Evolutionary conservation across 2,797 vertebrate genomes (phyloP).

Genomic region (Spinibarbus caldwelli): DNA sequence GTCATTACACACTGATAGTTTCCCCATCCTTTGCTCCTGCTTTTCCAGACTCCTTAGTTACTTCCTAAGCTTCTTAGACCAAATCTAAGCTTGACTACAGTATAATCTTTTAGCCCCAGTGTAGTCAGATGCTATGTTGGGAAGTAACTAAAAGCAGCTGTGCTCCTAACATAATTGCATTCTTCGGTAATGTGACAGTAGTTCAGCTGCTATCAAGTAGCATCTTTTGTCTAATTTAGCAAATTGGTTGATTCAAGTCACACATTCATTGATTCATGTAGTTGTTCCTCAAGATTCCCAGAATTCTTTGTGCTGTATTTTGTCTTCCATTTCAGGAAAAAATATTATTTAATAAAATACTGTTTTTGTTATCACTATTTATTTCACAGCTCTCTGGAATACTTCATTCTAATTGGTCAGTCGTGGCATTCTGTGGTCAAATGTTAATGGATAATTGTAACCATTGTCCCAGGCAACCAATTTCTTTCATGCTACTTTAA

Average conservation of each 20-base stretch:
- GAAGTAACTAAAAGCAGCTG: background rate
- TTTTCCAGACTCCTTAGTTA: background rate
- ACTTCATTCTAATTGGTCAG: background rate
- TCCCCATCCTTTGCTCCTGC: slow-evolving; percentile 24
- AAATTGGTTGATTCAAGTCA: background rate
- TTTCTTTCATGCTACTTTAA: background rate
- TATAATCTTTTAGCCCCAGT: background rate
- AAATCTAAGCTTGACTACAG: background rate
- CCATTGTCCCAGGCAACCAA: background rate
- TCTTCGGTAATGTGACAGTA: background rate
- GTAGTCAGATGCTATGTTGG: background rate
- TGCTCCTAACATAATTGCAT: background rate
- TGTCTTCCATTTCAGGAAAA: background rate
- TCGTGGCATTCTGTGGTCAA: background rate
- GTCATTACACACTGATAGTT: slow-evolving; percentile 18
- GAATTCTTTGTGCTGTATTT: background rate
- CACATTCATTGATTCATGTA: background rate
- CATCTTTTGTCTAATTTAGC: background rate
- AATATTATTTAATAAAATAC: background rate
- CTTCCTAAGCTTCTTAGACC: background rate
- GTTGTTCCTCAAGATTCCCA: background rate
- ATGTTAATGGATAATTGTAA: background rate
- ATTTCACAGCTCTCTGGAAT: background rate
- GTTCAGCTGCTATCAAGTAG: background rate
- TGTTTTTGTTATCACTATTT: background rate